Percentiles rank a stretch among this genome's conserved stretches.
Conservation (phyloP, 2,888 invertebrate genomes). For the Aleiodes alternator region DNA sequence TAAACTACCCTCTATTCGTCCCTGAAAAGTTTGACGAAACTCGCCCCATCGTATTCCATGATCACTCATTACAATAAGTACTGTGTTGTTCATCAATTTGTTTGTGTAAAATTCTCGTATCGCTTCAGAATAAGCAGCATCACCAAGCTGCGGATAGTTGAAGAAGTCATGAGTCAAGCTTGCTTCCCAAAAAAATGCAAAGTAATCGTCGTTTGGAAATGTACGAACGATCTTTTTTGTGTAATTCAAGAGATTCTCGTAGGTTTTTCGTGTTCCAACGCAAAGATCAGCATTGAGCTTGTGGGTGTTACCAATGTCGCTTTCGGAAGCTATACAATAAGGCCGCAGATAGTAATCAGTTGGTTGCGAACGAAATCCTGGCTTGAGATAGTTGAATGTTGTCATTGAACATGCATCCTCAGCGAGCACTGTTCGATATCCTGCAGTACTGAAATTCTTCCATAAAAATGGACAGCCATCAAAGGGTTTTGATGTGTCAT, state of each 20-base stretch:
- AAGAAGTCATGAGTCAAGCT: constrained; percentile 90
- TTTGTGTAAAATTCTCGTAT: constrained; percentile 76
- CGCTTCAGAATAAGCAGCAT: constrained; percentile 80
- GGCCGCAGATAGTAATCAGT: constrained; percentile 91
- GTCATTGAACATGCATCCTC: constrained; percentile 90
- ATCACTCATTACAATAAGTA: constrained; percentile 88
- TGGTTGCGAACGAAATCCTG: constrained; percentile 86
- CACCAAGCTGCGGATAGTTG: constrained; percentile 86
- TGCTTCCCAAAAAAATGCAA: constrained; percentile 90
- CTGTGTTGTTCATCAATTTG: constrained; percentile 81
- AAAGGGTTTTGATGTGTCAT: constrained; percentile 78
- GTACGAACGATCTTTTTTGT: constrained; percentile 80
- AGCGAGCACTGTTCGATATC: constrained; percentile 87
- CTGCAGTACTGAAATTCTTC: constrained; percentile 84
- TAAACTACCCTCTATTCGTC: constrained; percentile 90
- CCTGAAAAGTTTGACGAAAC: constrained; percentile 89
- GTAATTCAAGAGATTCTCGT: constrained; percentile 85
- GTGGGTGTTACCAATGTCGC: constrained; percentile 81
- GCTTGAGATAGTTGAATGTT: constrained; percentile 87
- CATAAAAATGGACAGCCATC: constrained; percentile 91
- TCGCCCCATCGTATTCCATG: constrained; percentile 93
- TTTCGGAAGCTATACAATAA: constrained; percentile 83
- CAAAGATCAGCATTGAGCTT: constrained; percentile 83
- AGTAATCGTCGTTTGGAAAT: constrained; percentile 81
- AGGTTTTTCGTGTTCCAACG: constrained; percentile 82